Evolutionary conservation across 2,113 vertebrate species (phyloP).

Genomic region (Pristiophorus japonicus): DNA sequence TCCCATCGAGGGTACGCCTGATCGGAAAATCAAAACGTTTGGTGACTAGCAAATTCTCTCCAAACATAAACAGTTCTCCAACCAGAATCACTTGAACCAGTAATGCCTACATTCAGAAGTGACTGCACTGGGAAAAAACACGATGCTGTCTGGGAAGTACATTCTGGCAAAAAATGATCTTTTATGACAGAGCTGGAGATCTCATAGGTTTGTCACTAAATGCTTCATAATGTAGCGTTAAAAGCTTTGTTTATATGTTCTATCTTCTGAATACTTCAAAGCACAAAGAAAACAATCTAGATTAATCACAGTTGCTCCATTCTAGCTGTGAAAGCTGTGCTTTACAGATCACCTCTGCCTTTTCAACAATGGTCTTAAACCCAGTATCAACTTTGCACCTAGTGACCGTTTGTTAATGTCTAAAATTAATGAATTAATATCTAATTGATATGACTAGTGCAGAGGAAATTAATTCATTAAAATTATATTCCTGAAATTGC

Average conservation of each 20-base stretch:
- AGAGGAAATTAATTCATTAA: not conserved
- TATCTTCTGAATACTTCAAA: not conserved
- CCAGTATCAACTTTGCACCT: not conserved
- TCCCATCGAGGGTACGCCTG: not conserved
- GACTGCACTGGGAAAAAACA: not conserved
- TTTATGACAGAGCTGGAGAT: not conserved
- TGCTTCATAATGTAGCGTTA: not conserved
- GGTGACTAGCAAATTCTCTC: not conserved
- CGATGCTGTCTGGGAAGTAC: not conserved
- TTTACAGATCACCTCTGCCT: not conserved
- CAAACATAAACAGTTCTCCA: not conserved
- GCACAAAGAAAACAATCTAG: not conserved
- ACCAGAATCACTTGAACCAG: not conserved
- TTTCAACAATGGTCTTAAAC: not conserved
- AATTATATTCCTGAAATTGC: not conserved
- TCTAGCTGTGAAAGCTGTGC: not conserved
- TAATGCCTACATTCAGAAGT: not conserved
- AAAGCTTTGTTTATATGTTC: not conserved
- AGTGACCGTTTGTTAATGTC: not conserved
- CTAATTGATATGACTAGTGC: not conserved
- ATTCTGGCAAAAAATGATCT: not conserved
- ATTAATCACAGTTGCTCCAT: not conserved
- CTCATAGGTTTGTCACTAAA: not conserved
- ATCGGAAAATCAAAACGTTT: not conserved
- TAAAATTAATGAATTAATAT: slow-evolving; percentile 19